Conservation (phyloP, 2,113 vertebrate species). For the Lamprologus sp. region DNA sequence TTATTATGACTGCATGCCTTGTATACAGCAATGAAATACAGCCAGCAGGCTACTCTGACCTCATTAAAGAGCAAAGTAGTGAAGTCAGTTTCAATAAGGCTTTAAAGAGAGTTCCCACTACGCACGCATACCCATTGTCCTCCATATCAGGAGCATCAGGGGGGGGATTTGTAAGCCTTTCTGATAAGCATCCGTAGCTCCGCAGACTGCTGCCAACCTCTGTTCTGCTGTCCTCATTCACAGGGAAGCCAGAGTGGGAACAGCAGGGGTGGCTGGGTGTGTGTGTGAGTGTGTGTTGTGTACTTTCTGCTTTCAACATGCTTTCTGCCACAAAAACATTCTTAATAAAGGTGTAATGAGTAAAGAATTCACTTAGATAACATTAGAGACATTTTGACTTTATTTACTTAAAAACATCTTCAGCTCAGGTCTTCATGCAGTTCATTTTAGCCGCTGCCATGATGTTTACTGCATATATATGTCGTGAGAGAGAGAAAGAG, state of each 20-base stretch:
- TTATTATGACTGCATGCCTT: constrained; percentile 38
- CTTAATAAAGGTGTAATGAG: not conserved
- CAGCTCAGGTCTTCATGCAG: not conserved
- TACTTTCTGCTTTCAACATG: not conserved
- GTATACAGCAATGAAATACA: constrained; percentile 43
- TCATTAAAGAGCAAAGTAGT: constrained; percentile 48
- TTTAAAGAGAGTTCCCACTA: constrained; percentile 55
- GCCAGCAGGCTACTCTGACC: constrained; percentile 41
- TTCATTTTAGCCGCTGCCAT: rapidly evolving
- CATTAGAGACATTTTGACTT: not conserved
- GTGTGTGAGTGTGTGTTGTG: not conserved
- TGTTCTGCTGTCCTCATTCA: constrained; percentile 56
- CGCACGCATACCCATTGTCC: constrained; percentile 68
- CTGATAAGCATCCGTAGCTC: constrained; percentile 60
- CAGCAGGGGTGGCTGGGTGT: constrained; percentile 13
- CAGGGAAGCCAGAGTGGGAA: constrained; percentile 35
- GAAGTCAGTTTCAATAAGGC: constrained; percentile 56
- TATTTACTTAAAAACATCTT: not conserved
- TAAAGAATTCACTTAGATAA: not conserved
- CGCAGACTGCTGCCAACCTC: constrained; percentile 61
- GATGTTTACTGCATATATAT: not conserved
- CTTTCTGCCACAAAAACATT: not conserved
- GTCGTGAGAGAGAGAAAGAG: not conserved
- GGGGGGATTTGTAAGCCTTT: constrained; percentile 58
- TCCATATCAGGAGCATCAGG: constrained; percentile 62